Base-by-base conservation (phyloP, 2,113 vertebrate genomes). In the Periophthalmodon schlosseri region DNA sequence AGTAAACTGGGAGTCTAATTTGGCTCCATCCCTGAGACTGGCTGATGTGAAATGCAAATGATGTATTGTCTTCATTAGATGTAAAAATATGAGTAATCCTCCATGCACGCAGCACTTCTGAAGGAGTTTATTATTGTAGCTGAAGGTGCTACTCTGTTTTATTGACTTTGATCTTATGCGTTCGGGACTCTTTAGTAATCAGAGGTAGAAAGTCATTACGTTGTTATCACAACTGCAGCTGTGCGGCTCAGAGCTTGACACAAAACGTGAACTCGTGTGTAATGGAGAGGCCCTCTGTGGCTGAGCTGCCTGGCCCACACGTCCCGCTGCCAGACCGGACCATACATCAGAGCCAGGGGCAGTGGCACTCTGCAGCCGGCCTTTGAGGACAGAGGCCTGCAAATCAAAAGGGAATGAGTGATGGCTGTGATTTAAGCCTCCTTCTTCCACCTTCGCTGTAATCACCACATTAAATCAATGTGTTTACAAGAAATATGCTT, bases 1-100 rank as follows among this genome's bases (percentile, higher is more conserved):
- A 86, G 79, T 69, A 77, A 82, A 70, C 76, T 54, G 73, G 84
- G 72, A 79, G 82, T 80, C 79, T 83, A 18, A 78, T 82, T 83
- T 81, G 82, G 70, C 74, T 73, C 74, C 15, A 33, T 87, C 78
- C 76, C 67, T 69, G 73, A 34, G 6, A 39, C 33, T 46, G 64
- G 64, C 64, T 66, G 72, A 67, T 82, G 79, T 75, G 84, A 79
- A 83, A 89, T 81, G 81, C 85, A 91, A 90, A 91, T 94, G 94
- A 94, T 94, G 84, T 93, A 94, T 94, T 88, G 93, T 92, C 90
- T 91, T 91, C 93, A 94, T 94, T 92, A 94, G 86, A 91, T 80
- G 85, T 79, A 83, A 92, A 94, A 94, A 94, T 93, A 93, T 92
- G 90, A 92, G 88, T 90, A 92, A 92, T 90, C 89, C 91, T 87